Evolutionary conservation across 2,113 vertebrate species (phyloP).

Genomic region (Nestor notabilis): DNA sequence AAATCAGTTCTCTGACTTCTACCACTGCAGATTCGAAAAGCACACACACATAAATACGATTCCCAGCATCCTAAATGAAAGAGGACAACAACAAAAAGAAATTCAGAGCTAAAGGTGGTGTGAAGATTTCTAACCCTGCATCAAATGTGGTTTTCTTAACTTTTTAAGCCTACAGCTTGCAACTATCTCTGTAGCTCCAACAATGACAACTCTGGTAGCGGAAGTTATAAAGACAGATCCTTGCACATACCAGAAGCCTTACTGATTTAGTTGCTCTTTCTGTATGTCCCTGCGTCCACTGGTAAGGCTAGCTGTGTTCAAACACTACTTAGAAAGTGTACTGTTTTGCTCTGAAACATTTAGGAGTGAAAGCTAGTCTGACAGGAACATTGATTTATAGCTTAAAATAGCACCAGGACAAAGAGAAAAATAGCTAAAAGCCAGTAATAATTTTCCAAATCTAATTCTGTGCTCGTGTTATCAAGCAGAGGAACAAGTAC

Average conservation of each 20-base stretch:
- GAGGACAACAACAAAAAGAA: not conserved
- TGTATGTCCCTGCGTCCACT: fast-evolving
- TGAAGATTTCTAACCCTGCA: not conserved
- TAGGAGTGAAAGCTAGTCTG: not conserved
- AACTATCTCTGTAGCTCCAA: not conserved
- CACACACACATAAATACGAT: fast-evolving
- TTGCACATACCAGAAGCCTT: not conserved
- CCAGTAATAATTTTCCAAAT: not conserved
- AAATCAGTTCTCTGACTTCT: not conserved
- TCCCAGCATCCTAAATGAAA: not conserved
- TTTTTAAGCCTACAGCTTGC: not conserved
- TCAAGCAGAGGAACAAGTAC: not conserved
- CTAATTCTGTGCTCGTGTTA: not conserved
- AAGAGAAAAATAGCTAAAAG: not conserved
- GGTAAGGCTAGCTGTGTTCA: not conserved
- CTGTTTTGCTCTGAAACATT: not conserved
- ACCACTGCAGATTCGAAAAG: not conserved
- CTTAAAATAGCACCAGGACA: not conserved
- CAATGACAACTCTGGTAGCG: fast-evolving
- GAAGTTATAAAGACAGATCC: not conserved
- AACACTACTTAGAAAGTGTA: not conserved
- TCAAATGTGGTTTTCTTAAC: not conserved
- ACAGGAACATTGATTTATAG: not conserved
- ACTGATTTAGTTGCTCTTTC: not conserved
- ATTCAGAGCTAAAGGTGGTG: not conserved